Evolutionary conservation across 2,888 invertebrate species (phyloP), one percentile per base, ranked within the genome.

Genomic region (Ypsolopha scabrella): DNA sequence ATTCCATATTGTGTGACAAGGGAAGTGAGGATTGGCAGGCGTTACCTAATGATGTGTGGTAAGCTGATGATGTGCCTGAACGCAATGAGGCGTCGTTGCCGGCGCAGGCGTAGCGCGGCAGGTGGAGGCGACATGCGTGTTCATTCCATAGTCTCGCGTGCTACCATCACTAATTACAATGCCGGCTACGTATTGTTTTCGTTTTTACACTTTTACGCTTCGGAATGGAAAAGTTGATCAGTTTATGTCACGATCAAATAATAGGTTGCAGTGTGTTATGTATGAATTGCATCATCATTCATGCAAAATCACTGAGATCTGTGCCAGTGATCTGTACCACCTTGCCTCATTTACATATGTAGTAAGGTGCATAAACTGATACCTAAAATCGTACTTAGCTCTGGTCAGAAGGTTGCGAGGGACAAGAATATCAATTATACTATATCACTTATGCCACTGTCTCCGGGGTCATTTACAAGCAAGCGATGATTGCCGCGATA

Each of bases 161-260:
- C 41, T 64, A 58, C 54, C 58, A 57, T 60, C 56, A 61, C 61
- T 75, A 75, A 77, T 79, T 77, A 72, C 62, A 55, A 61, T 63
- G 62, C 60, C 68, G 67, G 70, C 72, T 72, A 75, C 70, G 72
- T 72, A 76, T 77, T 78, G 77, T 78, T 64, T 70, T 60, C 57
- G 69, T 72, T 76, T 77, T 78, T 75, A 70, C 69, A 67, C 67
- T 66, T 70, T 66, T 68, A 68, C 67, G 71, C 72, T 62, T 68
- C 67, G 69, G 68, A 78, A 75, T 77, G 75, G 75, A 80, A 80
- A 78, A 79, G 79, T 78, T 75, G 75, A 76, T 73, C 63, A 41
- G 41, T 69, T 68, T 75, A 64, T 68, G 65, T 63, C 67, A 70
- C 74, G 67, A 75, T 65, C 70, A 72, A 68, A 72, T 67, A 61